Base-by-base conservation (phyloP, 2,797 vertebrate genomes). In the Graptemys geographica region DNA sequence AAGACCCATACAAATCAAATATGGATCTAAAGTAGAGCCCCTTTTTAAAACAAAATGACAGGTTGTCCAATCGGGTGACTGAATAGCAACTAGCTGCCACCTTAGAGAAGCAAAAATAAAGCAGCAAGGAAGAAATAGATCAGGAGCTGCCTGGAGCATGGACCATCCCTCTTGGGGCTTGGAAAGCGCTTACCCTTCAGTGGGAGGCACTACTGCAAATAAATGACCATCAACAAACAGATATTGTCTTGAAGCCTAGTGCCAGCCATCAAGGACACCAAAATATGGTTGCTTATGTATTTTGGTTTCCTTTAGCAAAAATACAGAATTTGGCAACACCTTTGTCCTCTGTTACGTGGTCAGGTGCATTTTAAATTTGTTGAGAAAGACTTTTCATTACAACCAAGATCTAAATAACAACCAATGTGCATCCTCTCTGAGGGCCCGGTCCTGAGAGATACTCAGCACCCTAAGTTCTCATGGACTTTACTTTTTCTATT, bases 121-220 rank as follows among this genome's bases (percentile, higher is more conserved):
- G 80, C 82, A 83, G 72, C 44, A 85, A 33, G 90, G 59, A 90
- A 94, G 87, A 28, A 90, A 96, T 83, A 65, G 72, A 87, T 95
- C 92, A 79, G 41, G 41, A 6, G 28, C 82, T 94, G 89, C 33
- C 95, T 94, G 86, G 18, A 88, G 25, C 41, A 96, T 87, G 72
- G 84, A 91, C 74, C 33, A 52, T 80, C 91, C 83, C 47, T 90
- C 49, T 81, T 25, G 59, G 52, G 69, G 65, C 57, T 90, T 87
- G 47, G 87, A 86, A 96, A 82, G 41, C 59, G 84, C 79, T 96
- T 80, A 91, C 10, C n/a, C 18, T 41, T 21, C 10, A 41, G 37
- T 41, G 37, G n/a, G 69, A 41, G 21, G 21, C 3, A 25, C 11
- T 72, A 41, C 37, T 72, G 65, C 19, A 23, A 69, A 41, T 41